Percentiles rank a stretch among this genome's conserved stretches.
Evolutionary conservation across 2,797 vertebrate species (phyloP).

Genomic region (Natrix natrix): DNA sequence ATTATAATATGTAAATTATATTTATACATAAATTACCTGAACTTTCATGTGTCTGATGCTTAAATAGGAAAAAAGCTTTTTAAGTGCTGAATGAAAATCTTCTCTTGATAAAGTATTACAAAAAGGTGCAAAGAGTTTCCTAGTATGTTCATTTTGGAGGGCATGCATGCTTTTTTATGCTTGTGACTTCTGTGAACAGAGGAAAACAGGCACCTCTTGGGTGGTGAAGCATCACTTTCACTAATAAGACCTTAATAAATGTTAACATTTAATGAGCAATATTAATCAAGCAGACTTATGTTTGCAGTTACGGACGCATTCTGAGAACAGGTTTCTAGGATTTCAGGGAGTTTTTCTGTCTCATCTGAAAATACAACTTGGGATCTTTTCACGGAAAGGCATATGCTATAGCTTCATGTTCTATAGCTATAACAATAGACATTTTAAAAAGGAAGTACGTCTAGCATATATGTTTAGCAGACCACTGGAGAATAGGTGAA

Average conservation of each 20-base stretch:
- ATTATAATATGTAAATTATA: background rate
- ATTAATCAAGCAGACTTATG: background rate
- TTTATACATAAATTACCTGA: background rate
- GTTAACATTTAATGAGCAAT: background rate
- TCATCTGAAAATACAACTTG: background rate
- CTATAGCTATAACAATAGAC: background rate
- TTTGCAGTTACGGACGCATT: background rate
- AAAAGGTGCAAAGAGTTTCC: background rate
- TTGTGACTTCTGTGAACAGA: background rate
- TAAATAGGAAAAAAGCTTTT: background rate
- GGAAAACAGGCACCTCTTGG: background rate
- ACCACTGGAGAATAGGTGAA: background rate
- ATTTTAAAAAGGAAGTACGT: background rate
- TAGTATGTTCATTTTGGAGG: background rate
- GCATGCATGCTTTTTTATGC: background rate
- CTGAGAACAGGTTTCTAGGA: background rate
- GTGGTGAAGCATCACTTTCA: background rate
- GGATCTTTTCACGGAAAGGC: background rate
- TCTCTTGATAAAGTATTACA: background rate
- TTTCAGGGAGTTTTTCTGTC: background rate
- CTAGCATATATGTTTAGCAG: background rate
- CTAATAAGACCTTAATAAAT: background rate
- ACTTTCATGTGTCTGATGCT: background rate
- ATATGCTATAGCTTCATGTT: background rate
- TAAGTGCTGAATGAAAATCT: background rate